Evolutionary conservation across 2,888 invertebrate species (phyloP).

Genomic region (Neria commutata): DNA sequence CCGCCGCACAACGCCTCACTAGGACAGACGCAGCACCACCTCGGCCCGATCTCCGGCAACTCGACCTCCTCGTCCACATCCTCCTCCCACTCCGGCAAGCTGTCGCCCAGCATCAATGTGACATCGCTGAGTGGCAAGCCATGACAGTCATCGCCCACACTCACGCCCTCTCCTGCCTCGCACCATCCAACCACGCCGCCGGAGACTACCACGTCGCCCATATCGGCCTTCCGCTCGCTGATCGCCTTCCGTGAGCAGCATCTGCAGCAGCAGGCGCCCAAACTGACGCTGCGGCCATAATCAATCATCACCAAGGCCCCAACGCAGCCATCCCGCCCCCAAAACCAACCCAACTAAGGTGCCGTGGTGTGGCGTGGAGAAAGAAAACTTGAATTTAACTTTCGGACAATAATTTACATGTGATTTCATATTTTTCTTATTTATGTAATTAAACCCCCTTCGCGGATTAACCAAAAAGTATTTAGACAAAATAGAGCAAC

Average conservation of each 20-base stretch:
- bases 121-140: slow-evolving; percentile 56
- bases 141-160: slow-evolving; percentile 53
- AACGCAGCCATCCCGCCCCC: not conserved
- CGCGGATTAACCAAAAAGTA: slow-evolving; percentile 25
- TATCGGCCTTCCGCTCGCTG: slow-evolving; percentile 58
- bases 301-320: slow-evolving; percentile 10
- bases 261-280: slow-evolving; percentile 51
- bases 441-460: slow-evolving; percentile 28
- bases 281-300: slow-evolving; percentile 58
- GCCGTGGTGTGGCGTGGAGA: not conserved
- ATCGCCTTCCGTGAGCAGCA: slow-evolving; percentile 60
- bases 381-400: slow-evolving; percentile 44
- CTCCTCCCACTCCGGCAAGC: slow-evolving; percentile 58
- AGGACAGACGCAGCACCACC: slow-evolving; percentile 40
- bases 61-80: slow-evolving; percentile 58
- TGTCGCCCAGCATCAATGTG: slow-evolving; percentile 58
- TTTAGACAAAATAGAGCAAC: slow-evolving; percentile 10
- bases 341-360: not conserved
- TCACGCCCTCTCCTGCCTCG: slow-evolving; percentile 30
- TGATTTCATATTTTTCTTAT: slow-evolving; percentile 60
- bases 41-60: slow-evolving; percentile 58
- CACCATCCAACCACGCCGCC: slow-evolving; percentile 15
- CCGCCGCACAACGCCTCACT: slow-evolving; percentile 39
- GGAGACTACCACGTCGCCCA: slow-evolving; percentile 39
- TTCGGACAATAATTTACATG: slow-evolving; percentile 64